Base-by-base conservation (phyloP, 2,113 vertebrate genomes). In the Pseudonaja textilis region DNA sequence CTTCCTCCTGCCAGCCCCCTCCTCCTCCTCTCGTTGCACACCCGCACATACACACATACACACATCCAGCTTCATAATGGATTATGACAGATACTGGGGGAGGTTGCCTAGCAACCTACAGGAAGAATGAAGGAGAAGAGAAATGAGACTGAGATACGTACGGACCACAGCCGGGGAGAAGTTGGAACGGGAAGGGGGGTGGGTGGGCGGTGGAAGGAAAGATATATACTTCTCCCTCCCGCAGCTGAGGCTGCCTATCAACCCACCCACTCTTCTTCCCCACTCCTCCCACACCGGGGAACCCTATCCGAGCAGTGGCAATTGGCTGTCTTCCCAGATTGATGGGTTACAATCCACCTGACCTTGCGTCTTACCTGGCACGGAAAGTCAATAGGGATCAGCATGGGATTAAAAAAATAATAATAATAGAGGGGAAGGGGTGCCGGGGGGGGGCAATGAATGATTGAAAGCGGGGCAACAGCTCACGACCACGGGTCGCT, bases 71-170 rank as follows among this genome's bases (percentile, higher is more conserved):
- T 91, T 89, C 93, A 85, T 89, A 91, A 93, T 93, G 90, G 90
- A 89, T 93, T 93, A 89, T 93, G 93, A 93, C 93, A 93, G 93
- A 86, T 91, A 89, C 93, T 86, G 55, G 93, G 90, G 69, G 87
- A 85, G 47, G 93, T 93, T 93, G 93, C 93, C 74, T 91, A 86
- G 93, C 93, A 93, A 93, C 93, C 25, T 50, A n/a, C n/a, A 34
- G 55, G 87, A 91, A 93, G 92, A 91, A 69, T 54, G 54, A 45
- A 56, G 86, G 85, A 59, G 2, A 69, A 14, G 89, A 56, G 61
- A 91, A 91, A 91, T 93, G 92, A 93, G 92, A 93, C 57, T 85
- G 85, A 88, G 91, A 88, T 89, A 93, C 86, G 88, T 90, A 86
- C 45, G 88, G 74, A 90, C 88, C 69, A 25, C 74, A 86, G 88